Evolutionary conservation across 2,113 vertebrate genomes (phyloP), one percentile per base, ranked within the genome.

Genomic region (Pseudonaja textilis): DNA sequence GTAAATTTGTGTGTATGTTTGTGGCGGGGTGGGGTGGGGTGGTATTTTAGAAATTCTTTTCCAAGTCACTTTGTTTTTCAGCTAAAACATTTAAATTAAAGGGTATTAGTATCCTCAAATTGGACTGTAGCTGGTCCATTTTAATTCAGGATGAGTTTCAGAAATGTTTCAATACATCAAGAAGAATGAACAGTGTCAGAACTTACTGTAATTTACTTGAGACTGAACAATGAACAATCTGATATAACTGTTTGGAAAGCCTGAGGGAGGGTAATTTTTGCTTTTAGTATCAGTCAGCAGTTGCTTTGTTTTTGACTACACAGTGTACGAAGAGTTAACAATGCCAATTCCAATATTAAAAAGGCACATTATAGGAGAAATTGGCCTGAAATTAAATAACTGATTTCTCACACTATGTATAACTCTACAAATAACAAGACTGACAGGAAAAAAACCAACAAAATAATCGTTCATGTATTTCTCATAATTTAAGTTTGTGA

Each of bases 91-190:
- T 39, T 81, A 81, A 81, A 81, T 81, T 39, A 39, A 18, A 81
- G 34, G 69, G 18, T 8, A 39, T 81, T 81, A 81, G 34, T 81
- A 18, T 39, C 69, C 18, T 81, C 34, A 81, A 39, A 81, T 39
- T 39, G 69, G 69, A 81, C 6, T 3, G 16, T 22, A 81, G 34
- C 16, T 92, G 93, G 87, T 50, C 94, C 94, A 7, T 95, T 90
- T 89, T 92, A 94, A 91, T 11, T 50, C 25, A 54, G 56, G 91
- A 74, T 92, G 90, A 5, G 0, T 20, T 5, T 88, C 25, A 86
- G 54, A 59, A 5, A 94, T 93, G 92, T 96, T 94, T 93, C 92
- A 94, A 92, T 93, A 94, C 94, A 95, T 89, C 88, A 90, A 93
- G 91, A 89, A 87, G 10, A 93, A 86, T 74, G 74, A 93, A 74